These are phyloP conservation scores for Chaetura pelagica DNA, from an alignment of 2,113 vertebrate species.

Conservation along the genomic window DNA sequence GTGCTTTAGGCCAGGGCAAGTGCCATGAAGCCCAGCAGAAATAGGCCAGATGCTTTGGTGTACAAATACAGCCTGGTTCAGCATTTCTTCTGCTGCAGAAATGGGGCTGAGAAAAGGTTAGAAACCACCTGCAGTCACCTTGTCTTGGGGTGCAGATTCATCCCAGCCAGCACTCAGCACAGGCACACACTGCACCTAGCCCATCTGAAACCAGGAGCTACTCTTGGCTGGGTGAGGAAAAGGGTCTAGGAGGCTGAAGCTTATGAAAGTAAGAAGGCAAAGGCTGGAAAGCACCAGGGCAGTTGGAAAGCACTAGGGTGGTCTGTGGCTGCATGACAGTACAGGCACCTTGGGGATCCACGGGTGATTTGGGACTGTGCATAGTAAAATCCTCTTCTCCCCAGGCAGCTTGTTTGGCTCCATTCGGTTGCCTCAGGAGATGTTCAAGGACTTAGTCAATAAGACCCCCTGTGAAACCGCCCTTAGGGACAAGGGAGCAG, in stretches of 20 bases:
- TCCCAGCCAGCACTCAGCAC: background rate
- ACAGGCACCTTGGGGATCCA: no score
- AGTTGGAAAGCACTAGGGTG: background rate
- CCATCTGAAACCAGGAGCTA: background rate
- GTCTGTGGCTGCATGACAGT: background rate
- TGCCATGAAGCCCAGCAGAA: background rate
- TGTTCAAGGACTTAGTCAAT: no score
- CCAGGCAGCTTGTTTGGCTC: no score
- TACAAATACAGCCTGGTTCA: rapidly evolving
- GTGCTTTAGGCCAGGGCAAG: background rate
- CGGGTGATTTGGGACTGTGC: background rate
- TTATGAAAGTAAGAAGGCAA: background rate
- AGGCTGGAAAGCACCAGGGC: no score
- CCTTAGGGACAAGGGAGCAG: no score
- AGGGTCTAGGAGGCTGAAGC: background rate
- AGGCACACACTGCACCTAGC: background rate
- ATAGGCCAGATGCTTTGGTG: background rate
- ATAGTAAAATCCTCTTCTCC: background rate
- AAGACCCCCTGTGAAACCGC: no score
- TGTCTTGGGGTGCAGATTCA: background rate
- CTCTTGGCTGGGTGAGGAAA: background rate
- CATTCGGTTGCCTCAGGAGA: background rate
- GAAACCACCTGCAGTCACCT: background rate
- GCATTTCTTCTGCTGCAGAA: background rate
- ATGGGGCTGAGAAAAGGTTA: background rate